Evolutionary conservation across 1,140 invertebrate genomes (phyloP).

Genomic region (Euwallacea fornicatus): DNA sequence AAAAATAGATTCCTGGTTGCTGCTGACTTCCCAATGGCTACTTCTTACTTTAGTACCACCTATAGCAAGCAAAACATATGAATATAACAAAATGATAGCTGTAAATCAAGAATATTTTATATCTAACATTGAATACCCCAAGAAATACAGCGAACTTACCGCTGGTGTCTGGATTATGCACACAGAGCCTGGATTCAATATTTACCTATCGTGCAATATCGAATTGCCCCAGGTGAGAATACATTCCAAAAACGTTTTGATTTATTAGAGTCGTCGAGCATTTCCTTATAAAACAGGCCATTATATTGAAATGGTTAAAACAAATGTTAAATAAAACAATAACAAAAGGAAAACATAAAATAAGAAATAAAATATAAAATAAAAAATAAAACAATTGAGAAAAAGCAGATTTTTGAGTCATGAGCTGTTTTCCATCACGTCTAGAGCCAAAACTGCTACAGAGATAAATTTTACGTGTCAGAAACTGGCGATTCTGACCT

Average conservation of each 20-base stretch:
- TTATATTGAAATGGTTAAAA: too few relatives aligned
- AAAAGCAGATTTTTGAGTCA: too few relatives aligned
- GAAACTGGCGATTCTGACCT: constrained; percentile 56
- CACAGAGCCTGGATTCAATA: constrained; percentile 2
- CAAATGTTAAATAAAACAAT: too few relatives aligned
- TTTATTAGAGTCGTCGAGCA: too few relatives aligned
- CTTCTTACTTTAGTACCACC: background rate
- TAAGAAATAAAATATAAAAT: too few relatives aligned
- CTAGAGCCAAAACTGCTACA: constrained; percentile 43
- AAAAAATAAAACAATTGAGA: too few relatives aligned
- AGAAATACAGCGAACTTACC: background rate
- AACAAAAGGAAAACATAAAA: too few relatives aligned
- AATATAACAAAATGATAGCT: constrained; percentile 2
- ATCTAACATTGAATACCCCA: background rate
- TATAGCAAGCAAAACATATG: background rate
- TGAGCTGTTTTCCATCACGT: background rate
- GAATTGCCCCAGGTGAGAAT: constrained; percentile 10
- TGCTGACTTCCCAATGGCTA: background rate
- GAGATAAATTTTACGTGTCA: constrained; percentile 57
- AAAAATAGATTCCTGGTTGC: too few relatives aligned
- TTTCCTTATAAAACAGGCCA: too few relatives aligned
- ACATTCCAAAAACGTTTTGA: background rate
- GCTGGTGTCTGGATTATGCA: constrained; percentile 11
- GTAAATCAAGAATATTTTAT: constrained; percentile 8
- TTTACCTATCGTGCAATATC: constrained; percentile 10